Evolutionary conservation across 2,888 invertebrate genomes (phyloP).

Genomic region (Plebejus anna): DNA sequence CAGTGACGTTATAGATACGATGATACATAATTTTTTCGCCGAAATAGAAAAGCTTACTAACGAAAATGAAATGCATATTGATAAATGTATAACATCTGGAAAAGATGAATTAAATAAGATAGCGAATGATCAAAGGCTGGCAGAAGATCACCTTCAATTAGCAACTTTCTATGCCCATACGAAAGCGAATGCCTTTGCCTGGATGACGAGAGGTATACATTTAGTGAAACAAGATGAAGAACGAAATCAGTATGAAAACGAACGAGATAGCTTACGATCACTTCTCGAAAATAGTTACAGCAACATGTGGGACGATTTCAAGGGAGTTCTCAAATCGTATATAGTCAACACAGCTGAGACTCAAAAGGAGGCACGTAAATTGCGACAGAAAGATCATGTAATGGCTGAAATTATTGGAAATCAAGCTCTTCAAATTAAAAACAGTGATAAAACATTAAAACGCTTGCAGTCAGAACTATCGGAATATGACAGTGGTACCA

Average conservation of each 20-base stretch:
- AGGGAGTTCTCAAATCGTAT: constrained; percentile 60
- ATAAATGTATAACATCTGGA: constrained; percentile 49
- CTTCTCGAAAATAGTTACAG: constrained; percentile 62
- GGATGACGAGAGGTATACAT: constrained; percentile 66
- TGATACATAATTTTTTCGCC: constrained; percentile 72
- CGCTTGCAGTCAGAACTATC: constrained; percentile 58
- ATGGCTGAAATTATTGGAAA: constrained; percentile 71
- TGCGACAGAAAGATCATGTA: constrained; percentile 63
- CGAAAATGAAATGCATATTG: constrained; percentile 53
- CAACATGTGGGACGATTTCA: constrained; percentile 64
- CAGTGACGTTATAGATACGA: constrained; percentile 80
- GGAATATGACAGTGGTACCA: constrained; percentile 69
- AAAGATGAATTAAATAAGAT: constrained; percentile 50
- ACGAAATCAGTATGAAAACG: constrained; percentile 51
- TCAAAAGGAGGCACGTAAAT: constrained; percentile 63
- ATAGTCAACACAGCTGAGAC: constrained; percentile 62
- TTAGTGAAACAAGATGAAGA: constrained; percentile 70
- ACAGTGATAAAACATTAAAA: constrained; percentile 58
- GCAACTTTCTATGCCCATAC: constrained; percentile 59
- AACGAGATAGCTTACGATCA: constrained; percentile 61
- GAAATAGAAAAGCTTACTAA: constrained; percentile 58
- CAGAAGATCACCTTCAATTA: constrained; percentile 67
- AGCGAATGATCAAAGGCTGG: constrained; percentile 54
- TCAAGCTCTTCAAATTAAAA: constrained; percentile 66
- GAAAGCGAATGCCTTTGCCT: constrained; percentile 57